Evolutionary conservation across 2,113 vertebrate species (phyloP).

Genomic region (Rattus norvegicus): DNA sequence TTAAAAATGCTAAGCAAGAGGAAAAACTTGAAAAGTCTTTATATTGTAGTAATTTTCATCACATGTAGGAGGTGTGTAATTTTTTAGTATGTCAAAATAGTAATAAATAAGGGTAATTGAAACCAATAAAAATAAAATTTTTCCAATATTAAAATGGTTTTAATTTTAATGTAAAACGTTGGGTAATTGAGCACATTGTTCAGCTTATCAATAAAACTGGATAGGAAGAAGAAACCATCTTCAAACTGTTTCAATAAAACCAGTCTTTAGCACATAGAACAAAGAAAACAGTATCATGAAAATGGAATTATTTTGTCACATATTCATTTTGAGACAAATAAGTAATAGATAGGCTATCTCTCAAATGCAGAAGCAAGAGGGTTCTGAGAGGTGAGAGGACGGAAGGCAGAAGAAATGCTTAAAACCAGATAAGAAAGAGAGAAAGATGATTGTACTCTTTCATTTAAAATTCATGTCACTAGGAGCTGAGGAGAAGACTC

Average conservation of each 20-base stretch:
- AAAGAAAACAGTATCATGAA: neutral
- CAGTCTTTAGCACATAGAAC: neutral
- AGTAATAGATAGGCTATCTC: neutral
- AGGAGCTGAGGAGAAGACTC: no score
- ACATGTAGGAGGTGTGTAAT: neutral
- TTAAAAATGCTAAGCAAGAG: slow-evolving; percentile 26
- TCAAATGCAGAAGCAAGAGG: neutral
- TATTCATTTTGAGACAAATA: slow-evolving; percentile 46
- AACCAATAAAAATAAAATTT: slow-evolving; percentile 13
- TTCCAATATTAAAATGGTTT: neutral
- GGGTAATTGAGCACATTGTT: slow-evolving; percentile 1
- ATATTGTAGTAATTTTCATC: neutral
- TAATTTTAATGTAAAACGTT: neutral
- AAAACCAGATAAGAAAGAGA: neutral
- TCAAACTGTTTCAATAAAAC: neutral
- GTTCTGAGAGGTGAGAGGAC: neutral
- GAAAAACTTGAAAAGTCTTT: neutral
- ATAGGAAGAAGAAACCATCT: neutral
- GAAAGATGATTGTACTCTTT: neutral
- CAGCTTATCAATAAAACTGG: slow-evolving; percentile 5
- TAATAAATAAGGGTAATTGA: neutral
- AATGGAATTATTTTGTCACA: neutral
- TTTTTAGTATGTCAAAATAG: neutral
- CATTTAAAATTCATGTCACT: neutral
- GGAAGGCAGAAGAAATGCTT: neutral